Percentiles rank a stretch among this genome's conserved stretches.
Conservation (phyloP, 2,888 invertebrate species). For the Reticulitermes lucifugus region DNA sequence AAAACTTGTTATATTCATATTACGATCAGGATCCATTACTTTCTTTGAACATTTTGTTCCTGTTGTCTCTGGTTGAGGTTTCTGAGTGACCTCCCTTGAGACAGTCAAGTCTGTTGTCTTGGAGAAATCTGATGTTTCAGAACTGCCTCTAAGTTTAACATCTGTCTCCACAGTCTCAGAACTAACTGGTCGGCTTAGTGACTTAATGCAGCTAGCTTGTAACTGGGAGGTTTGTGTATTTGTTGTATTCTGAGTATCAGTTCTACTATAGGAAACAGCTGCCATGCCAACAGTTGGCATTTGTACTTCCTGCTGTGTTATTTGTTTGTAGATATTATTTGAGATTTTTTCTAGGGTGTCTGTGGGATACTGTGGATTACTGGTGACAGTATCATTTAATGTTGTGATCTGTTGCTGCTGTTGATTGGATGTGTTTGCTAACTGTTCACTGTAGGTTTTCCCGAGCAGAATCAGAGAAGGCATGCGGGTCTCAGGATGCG, state of each 20-base stretch:
- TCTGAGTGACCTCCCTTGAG: background rate
- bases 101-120: too few species aligned
- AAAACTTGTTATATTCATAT: slow-evolving; percentile 4
- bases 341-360: background rate
- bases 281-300: background rate
- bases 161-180: background rate
- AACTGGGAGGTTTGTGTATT: background rate
- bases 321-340: background rate
- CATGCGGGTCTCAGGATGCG: slow-evolving; percentile 70
- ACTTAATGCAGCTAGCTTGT: slow-evolving; percentile 15
- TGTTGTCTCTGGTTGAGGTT: background rate
- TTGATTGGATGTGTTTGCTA: background rate
- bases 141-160: background rate
- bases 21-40: background rate
- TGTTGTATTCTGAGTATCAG: background rate
- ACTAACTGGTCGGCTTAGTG: background rate
- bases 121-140: too few species aligned
- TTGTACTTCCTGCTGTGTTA: background rate
- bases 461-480: background rate
- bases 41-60: background rate
- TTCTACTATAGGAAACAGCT: background rate
- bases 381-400: background rate
- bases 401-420: background rate
- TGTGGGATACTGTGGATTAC: background rate
- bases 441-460: background rate